Evolutionary conservation across 2,797 vertebrate genomes (phyloP).

Genomic region (Mormyrus hasselquistii): DNA sequence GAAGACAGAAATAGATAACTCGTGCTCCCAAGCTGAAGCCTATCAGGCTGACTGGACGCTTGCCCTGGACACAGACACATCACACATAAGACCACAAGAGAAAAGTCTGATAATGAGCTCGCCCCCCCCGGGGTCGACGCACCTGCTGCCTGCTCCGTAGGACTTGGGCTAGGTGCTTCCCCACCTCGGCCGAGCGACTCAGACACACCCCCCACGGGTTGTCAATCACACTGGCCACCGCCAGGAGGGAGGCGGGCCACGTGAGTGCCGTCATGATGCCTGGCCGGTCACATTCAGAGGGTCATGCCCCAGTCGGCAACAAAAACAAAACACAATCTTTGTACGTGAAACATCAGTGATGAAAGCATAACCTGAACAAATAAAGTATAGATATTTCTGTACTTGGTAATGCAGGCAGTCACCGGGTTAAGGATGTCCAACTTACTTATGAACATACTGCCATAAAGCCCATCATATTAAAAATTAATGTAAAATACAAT

Average conservation of each 20-base stretch:
- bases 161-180: constrained; percentile 88
- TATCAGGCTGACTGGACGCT: constrained; percentile 84
- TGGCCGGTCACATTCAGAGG: constrained; percentile 38
- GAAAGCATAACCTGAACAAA: background rate
- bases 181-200: constrained; percentile 85
- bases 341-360: background rate
- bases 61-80: constrained; percentile 64
- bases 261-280: constrained; percentile 85
- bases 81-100: background rate
- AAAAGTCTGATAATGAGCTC: background rate
- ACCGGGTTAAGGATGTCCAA: background rate
- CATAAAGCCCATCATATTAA: background rate
- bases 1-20: constrained; percentile 95
- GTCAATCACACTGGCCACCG: constrained; percentile 84
- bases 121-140: constrained; percentile 23
- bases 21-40: constrained; percentile 95
- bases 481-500: background rate
- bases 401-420: background rate
- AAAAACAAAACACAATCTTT: background rate
- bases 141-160: constrained; percentile 87
- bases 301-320: background rate
- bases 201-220: constrained; percentile 96
- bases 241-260: constrained; percentile 83
- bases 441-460: background rate
- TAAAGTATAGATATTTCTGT: background rate